phyloP scores from a whole-genome alignment of 1,140 invertebrate genomes.

The Micrasema minimum region DNA sequence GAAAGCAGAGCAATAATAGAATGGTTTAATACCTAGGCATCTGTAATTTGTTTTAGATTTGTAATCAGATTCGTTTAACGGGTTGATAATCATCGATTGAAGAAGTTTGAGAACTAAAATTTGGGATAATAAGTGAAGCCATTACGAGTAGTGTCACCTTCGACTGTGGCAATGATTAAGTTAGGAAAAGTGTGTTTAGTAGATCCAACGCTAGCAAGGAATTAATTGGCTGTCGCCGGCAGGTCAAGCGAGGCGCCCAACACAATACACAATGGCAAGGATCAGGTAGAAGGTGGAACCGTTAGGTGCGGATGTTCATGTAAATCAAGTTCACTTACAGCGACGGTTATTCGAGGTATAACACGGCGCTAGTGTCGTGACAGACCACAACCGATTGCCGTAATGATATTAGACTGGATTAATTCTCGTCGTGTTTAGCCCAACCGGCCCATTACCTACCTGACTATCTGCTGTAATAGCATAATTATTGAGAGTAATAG shows the following conservation, averaged over 20 bases:
- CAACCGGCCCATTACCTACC: neutral
- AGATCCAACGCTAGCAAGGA: neutral
- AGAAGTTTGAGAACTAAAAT: too few relatives aligned
- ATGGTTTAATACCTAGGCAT: too few relatives aligned
- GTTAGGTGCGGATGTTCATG: constrained; percentile 22
- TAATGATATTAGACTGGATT: constrained; percentile 38
- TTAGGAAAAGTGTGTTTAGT: too few relatives aligned
- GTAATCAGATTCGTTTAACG: too few relatives aligned
- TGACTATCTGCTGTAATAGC: neutral
- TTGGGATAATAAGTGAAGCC: neutral
- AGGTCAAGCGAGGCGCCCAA: constrained; percentile 21
- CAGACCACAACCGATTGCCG: constrained; percentile 24
- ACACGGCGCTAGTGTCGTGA: constrained; percentile 32
- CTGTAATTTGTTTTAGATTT: too few relatives aligned
- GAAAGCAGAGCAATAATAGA: too few relatives aligned
- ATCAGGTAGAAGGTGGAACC: constrained; percentile 14
- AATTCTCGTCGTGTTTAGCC: constrained; percentile 29
- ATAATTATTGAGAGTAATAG: constrained; percentile 31
- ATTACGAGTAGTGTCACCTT: neutral
- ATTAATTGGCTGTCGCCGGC: constrained; percentile 20
- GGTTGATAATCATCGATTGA: too few relatives aligned
- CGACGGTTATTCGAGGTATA: constrained; percentile 12
- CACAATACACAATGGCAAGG: constrained; percentile 22
- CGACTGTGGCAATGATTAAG: too few relatives aligned
- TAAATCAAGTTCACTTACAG: constrained; percentile 20